Conservation (phyloP, 1,140 invertebrate species). For the Gonatopus flavifemur region DNA sequence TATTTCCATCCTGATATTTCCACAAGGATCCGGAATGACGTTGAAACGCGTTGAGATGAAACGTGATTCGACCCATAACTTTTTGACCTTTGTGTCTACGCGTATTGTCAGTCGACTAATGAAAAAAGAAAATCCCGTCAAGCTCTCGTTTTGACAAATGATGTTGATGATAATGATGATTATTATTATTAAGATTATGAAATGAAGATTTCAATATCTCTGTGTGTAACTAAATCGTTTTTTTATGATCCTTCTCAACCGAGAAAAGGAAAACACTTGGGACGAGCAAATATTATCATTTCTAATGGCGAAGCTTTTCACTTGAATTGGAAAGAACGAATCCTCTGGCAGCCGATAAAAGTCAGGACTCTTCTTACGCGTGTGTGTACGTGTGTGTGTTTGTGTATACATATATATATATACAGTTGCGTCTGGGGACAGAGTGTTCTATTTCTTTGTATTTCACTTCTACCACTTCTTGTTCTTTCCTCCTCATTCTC, state of each 20-base stretch:
- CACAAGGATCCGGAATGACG: slow-evolving; percentile 17
- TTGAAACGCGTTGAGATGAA: no score
- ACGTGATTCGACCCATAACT: no score
- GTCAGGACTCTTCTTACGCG: no score
- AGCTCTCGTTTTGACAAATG: no score
- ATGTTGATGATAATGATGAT: no score
- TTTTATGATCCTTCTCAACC: no score
- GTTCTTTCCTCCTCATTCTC: slow-evolving; percentile 31
- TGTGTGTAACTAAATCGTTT: no score
- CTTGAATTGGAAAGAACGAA: slow-evolving; percentile 27
- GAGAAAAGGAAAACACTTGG: slow-evolving; percentile 9
- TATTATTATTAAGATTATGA: no score
- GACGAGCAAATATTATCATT: slow-evolving; percentile 29
- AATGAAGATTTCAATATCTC: no score
- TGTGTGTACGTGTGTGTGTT: no score
- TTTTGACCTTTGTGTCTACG: no score
- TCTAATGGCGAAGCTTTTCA: slow-evolving; percentile 19
- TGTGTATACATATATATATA: neutral
- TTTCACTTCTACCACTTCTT: slow-evolving; percentile 11
- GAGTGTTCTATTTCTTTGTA: neutral
- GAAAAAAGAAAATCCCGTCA: neutral
- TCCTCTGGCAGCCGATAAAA: slow-evolving; percentile 24
- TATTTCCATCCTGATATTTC: slow-evolving; percentile 26
- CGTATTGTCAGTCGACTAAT: neutral
- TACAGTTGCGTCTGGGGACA: neutral